Conservation (phyloP, 1,140 invertebrate species). For the Drosophila bocqueti region DNA sequence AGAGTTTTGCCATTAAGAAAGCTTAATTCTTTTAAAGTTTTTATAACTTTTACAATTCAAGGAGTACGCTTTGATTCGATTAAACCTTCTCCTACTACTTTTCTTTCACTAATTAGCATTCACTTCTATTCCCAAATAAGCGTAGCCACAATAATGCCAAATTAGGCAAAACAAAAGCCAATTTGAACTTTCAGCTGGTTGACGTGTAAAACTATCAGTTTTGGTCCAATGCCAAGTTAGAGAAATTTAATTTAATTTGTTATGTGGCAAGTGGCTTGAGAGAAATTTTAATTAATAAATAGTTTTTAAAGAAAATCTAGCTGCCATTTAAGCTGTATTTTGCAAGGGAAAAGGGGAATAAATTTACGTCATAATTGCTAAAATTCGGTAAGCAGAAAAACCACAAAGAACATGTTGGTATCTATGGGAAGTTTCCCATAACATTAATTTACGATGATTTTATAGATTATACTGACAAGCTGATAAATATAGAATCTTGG, state of each 20-base stretch:
- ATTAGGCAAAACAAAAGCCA: background rate
- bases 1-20: background rate
- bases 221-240: conserved; percentile 1
- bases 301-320: too few relatives aligned
- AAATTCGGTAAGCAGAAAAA: too few relatives aligned
- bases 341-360: too few relatives aligned
- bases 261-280: background rate
- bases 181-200: background rate
- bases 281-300: background rate
- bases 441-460: background rate
- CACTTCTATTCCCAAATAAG: background rate
- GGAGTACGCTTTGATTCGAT: background rate
- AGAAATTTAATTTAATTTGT: background rate
- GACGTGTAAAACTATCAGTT: too few relatives aligned
- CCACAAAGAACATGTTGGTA: too few relatives aligned
- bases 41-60: background rate
- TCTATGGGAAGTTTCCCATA: too few relatives aligned
- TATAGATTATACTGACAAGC: background rate
- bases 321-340: background rate
- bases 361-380: background rate
- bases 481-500: background rate
- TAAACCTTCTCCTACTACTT: background rate
- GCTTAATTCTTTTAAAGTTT: background rate
- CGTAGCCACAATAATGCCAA: background rate
- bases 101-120: background rate